A percentile compares a stretch with the other conserved stretches of the same genome.
Evolutionary conservation across 2,797 vertebrate species (phyloP).

Genomic region (Neomorphus geoffroyi): DNA sequence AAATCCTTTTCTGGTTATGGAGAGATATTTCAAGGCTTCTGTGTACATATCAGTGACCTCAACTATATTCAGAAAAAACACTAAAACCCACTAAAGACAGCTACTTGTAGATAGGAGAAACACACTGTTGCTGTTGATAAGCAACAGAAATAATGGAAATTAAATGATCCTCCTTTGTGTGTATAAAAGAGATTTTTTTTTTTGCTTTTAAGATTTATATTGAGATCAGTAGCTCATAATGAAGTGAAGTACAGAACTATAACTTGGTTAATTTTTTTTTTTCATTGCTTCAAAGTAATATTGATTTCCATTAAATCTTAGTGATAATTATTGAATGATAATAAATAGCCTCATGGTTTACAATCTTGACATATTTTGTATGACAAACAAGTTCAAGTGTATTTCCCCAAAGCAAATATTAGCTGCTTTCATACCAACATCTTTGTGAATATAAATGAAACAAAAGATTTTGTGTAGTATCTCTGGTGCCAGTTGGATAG

Average conservation of each 20-base stretch:
- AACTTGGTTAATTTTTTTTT: not conserved
- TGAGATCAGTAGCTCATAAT: not conserved
- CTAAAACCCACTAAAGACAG: not conserved
- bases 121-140: not conserved
- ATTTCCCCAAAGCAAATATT: not conserved
- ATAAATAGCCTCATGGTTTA: not conserved
- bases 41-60: not conserved
- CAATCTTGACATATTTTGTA: not conserved
- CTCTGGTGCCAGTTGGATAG: not conserved
- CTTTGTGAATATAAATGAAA: not conserved
- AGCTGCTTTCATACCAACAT: not conserved
- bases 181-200: not conserved
- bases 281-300: not conserved
- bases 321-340: constrained; percentile 1
- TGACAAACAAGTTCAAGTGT: not conserved
- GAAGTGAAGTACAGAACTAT: not conserved
- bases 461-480: not conserved
- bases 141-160: not conserved
- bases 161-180: not conserved
- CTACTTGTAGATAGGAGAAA: not conserved
- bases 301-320: constrained; percentile 33
- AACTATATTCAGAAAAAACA: not conserved
- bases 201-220: not conserved
- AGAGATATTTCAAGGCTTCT: not conserved
- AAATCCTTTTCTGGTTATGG: not conserved